phyloP scores from a whole-genome alignment of 2,113 vertebrate species.

The Romanogobio albipinnatus region DNA sequence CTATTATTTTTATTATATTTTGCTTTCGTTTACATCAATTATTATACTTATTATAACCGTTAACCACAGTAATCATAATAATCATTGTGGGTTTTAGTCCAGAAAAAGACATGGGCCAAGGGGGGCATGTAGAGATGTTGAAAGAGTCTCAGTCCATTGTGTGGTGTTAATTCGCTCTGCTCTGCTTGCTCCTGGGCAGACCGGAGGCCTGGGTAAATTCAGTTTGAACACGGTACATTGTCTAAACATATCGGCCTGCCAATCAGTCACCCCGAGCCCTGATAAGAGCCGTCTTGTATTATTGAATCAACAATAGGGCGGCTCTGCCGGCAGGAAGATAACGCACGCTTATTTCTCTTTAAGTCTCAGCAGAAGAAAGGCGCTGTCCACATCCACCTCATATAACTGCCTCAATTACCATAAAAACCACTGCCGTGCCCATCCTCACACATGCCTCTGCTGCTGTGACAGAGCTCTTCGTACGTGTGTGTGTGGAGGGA shows the following conservation, averaged over 20 bases:
- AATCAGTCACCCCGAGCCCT: constrained; percentile 84
- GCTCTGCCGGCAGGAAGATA: constrained; percentile 86
- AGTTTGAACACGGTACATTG: constrained; percentile 89
- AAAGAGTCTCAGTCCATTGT: constrained; percentile 86
- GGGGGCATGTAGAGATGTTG: constrained; percentile 75
- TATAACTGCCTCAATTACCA: constrained; percentile 80
- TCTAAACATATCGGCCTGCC: constrained; percentile 88
- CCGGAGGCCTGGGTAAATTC: constrained; percentile 85
- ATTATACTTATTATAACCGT: background rate
- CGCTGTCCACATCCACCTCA: constrained; percentile 51
- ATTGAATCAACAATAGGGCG: constrained; percentile 90
- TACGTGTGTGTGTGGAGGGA: background rate
- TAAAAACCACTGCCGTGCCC: constrained; percentile 71
- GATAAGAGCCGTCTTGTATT: constrained; percentile 89
- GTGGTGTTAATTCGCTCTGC: constrained; percentile 88
- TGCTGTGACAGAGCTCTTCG: background rate
- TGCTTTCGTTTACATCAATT: background rate
- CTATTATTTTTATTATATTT: no score
- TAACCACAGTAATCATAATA: background rate
- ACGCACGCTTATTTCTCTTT: constrained; percentile 86
- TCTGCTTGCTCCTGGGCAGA: constrained; percentile 77
- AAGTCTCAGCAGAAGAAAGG: constrained; percentile 73
- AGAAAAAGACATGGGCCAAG: constrained; percentile 67
- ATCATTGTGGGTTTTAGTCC: constrained; percentile 1
- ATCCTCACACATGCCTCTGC: constrained; percentile 53